Evolutionary conservation across 2,113 vertebrate genomes (phyloP).

Genomic region (Heterocephalus glaber): DNA sequence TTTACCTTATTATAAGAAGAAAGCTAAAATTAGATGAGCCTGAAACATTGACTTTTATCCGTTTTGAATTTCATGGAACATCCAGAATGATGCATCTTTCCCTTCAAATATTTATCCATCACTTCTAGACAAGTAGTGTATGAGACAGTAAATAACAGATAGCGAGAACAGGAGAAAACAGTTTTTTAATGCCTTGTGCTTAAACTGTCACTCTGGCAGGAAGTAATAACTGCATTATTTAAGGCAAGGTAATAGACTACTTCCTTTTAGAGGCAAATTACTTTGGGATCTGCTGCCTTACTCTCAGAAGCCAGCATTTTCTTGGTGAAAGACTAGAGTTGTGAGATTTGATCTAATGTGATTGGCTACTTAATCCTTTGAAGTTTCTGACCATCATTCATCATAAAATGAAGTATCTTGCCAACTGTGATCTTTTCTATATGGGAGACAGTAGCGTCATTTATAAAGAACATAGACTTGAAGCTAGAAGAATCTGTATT

Average conservation of each 20-base stretch:
- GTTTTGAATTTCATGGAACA: constrained; percentile 64
- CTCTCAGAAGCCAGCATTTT: constrained; percentile 62
- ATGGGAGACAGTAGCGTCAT: neutral
- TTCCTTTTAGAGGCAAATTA: constrained; percentile 80
- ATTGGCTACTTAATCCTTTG: constrained; percentile 40
- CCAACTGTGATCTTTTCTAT: neutral
- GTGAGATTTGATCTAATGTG: constrained; percentile 23
- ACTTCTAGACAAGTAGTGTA: constrained; percentile 74
- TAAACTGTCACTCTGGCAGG: constrained; percentile 78
- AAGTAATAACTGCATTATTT: constrained; percentile 82
- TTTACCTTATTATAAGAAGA: constrained; percentile 50
- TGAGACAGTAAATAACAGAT: constrained; percentile 83
- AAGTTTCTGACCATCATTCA: neutral
- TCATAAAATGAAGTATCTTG: constrained; percentile 38
- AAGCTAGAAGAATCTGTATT: neutral
- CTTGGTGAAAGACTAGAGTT: constrained; percentile 44
- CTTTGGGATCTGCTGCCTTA: constrained; percentile 62
- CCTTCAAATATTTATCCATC: constrained; percentile 84
- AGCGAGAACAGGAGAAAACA: constrained; percentile 75
- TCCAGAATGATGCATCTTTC: constrained; percentile 76
- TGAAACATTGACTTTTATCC: constrained; percentile 64
- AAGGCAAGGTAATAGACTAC: constrained; percentile 78
- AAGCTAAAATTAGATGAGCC: constrained; percentile 64
- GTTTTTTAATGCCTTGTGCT: constrained; percentile 76
- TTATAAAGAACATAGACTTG: neutral